phyloP scores from a whole-genome alignment of 2,888 invertebrate species.

The Xiphydria camelus region DNA sequence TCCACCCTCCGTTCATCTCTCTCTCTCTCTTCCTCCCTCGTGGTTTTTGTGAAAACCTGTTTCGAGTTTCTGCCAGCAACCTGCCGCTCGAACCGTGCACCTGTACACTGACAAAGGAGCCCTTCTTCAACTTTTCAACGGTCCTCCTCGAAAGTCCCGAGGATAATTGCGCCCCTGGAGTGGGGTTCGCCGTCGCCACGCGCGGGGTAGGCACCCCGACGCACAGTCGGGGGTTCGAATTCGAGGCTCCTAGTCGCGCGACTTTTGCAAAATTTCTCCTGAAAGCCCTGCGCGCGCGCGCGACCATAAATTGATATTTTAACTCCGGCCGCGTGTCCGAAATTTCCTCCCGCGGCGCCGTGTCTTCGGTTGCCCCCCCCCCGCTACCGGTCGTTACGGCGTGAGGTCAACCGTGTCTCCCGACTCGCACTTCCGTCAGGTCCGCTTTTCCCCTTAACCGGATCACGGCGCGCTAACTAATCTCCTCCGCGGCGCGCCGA shows the following conservation, averaged over 20 bases:
- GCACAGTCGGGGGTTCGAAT: no score
- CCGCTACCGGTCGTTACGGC: constrained; percentile 34
- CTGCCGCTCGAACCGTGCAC: constrained; percentile 30
- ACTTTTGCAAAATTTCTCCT: no score
- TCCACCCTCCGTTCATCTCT: constrained; percentile 12
- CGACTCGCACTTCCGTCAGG: constrained; percentile 40
- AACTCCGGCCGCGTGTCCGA: no score
- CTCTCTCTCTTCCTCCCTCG: constrained; percentile 9
- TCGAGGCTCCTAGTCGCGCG: no score
- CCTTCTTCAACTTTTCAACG: constrained; percentile 40
- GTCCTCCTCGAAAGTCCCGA: constrained; percentile 20
- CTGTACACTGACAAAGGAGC: constrained; percentile 31
- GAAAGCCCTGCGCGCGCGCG: no score
- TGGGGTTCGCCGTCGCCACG: no score
- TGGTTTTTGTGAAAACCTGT: constrained; percentile 30
- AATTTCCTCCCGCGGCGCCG: background rate
- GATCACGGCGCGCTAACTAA: constrained; percentile 43
- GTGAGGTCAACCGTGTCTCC: constrained; percentile 51
- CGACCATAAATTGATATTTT: no score
- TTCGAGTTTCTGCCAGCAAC: constrained; percentile 44
- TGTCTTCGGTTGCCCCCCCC: background rate
- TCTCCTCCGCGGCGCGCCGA: no score
- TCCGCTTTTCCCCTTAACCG: constrained; percentile 49
- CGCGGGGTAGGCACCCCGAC: no score
- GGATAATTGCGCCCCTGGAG: background rate